These are phyloP conservation scores for Apocrypta bakeri DNA, from an alignment of 1,140 invertebrate genomes.

Conservation along the genomic window DNA sequence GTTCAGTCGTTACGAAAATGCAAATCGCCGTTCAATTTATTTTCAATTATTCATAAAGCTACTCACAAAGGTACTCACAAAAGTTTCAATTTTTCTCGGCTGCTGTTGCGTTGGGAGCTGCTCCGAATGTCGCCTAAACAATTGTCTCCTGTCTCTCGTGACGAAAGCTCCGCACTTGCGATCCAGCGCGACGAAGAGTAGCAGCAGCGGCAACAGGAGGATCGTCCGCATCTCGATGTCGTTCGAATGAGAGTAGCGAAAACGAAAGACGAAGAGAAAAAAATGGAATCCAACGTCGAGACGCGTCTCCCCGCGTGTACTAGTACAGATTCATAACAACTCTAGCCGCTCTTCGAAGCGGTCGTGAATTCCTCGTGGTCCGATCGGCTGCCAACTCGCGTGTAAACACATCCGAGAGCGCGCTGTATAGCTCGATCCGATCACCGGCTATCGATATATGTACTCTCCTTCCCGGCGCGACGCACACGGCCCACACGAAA, in stretches of 20 bases:
- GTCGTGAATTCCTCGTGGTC: slow-evolving; percentile 8
- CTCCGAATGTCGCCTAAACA: not conserved
- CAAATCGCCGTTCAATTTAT: too few species aligned
- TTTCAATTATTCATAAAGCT: too few species aligned
- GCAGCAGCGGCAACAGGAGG: not conserved
- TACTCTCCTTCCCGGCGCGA: slow-evolving; percentile 37
- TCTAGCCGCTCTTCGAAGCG: not conserved
- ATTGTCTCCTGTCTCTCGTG: slow-evolving; percentile 13
- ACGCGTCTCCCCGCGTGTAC: too few species aligned
- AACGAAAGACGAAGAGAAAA: too few species aligned
- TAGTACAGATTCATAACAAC: slow-evolving; percentile 22
- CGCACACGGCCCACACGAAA: slow-evolving; percentile 2
- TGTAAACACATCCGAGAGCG: slow-evolving; percentile 28
- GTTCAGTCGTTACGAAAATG: too few species aligned
- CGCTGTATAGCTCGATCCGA: slow-evolving; percentile 18
- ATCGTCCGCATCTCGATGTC: too few species aligned
- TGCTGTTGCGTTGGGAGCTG: not conserved
- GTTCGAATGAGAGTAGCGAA: too few species aligned
- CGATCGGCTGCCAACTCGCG: not conserved
- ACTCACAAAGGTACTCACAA: slow-evolving; percentile 41
- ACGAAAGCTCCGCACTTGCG: not conserved
- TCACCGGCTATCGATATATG: slow-evolving; percentile 41
- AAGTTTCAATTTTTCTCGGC: slow-evolving; percentile 22
- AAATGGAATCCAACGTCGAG: too few species aligned
- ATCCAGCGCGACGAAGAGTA: not conserved